Conservation (phyloP, 2,888 invertebrate genomes). For the Campopleginae sp. region DNA sequence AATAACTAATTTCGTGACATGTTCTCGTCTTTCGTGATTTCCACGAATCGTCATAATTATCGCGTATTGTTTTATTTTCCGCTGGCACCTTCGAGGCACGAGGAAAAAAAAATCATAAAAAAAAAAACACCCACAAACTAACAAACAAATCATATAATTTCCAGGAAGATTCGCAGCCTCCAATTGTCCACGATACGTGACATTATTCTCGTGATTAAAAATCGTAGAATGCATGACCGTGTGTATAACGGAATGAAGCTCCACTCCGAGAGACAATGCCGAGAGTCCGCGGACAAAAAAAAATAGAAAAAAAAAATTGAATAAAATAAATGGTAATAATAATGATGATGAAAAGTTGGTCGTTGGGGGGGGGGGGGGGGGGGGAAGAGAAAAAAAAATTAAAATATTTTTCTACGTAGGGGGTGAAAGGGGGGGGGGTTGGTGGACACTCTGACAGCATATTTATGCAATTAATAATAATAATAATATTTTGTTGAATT, state of each 20-base stretch:
- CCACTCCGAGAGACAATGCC: slow-evolving; percentile 12
- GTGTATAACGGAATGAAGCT: slow-evolving; percentile 61
- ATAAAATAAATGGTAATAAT: background rate
- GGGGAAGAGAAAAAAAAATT: slow-evolving; percentile 73
- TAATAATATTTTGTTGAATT: background rate
- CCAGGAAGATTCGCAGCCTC: slow-evolving; percentile 14
- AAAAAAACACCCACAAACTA: background rate
- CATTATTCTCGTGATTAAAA: slow-evolving; percentile 44
- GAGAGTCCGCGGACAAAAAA: slow-evolving; percentile 29
- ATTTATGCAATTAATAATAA: background rate
- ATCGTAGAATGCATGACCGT: slow-evolving; percentile 65
- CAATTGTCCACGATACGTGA: slow-evolving; percentile 5
- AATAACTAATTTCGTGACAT: background rate
- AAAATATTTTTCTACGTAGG: slow-evolving; percentile 79
- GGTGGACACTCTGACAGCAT: slow-evolving; percentile 81
- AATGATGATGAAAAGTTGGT: slow-evolving; percentile 16
- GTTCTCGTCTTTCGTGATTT: background rate
- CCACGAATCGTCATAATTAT: slow-evolving; percentile 4
- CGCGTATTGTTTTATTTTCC: slow-evolving; percentile 7
- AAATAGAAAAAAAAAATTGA: background rate
- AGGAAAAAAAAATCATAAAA: background rate
- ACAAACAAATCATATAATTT: slow-evolving; percentile 18
- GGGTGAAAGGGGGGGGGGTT: slow-evolving; percentile 83
- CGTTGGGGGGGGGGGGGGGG: slow-evolving; percentile 63
- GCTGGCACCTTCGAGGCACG: slow-evolving; percentile 4